Percentiles rank a stretch among this genome's conserved stretches.
phyloP scores from a whole-genome alignment of 2,113 vertebrate species.

The Cheilinus undulatus region DNA sequence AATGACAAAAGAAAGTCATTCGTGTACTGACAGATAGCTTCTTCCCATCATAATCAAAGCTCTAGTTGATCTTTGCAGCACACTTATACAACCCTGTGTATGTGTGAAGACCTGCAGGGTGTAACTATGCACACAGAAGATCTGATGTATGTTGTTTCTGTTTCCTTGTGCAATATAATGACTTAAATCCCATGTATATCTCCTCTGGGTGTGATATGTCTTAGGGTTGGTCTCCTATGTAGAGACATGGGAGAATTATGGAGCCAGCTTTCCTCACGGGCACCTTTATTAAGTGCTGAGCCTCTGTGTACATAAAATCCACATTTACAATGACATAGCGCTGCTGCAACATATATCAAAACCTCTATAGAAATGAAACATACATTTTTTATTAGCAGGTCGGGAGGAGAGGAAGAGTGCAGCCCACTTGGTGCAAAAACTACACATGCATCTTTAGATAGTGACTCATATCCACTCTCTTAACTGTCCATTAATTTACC shows the following conservation, averaged over 20 bases:
- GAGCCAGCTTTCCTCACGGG: conserved; percentile 19
- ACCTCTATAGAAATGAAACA: conserved; percentile 19
- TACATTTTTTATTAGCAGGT: not conserved
- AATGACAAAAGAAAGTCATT: conserved; percentile 13
- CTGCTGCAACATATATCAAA: conserved; percentile 12
- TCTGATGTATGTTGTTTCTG: conserved; percentile 23
- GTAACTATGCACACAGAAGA: not conserved
- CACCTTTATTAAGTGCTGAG: conserved; percentile 36
- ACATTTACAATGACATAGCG: conserved; percentile 16
- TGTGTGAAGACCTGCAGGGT: conserved; percentile 9
- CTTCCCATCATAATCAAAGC: conserved; percentile 7
- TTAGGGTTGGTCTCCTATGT: conserved; percentile 23
- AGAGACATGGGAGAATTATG: conserved; percentile 19
- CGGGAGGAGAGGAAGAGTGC: not conserved
- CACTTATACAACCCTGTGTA: conserved; percentile 9
- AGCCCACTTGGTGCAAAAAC: not conserved
- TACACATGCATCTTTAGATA: not conserved
- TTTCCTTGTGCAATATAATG: conserved; percentile 18
- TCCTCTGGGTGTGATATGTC: conserved; percentile 20
- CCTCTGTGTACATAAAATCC: conserved; percentile 15
- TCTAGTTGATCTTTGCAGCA: conserved; percentile 24
- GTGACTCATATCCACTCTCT: not conserved
- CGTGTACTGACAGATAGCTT: conserved; percentile 2
- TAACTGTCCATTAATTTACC: too few species aligned
- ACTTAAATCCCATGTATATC: conserved; percentile 7